Base-by-base conservation (phyloP, 2,113 vertebrate genomes). In the Myocastor coypus region DNA sequence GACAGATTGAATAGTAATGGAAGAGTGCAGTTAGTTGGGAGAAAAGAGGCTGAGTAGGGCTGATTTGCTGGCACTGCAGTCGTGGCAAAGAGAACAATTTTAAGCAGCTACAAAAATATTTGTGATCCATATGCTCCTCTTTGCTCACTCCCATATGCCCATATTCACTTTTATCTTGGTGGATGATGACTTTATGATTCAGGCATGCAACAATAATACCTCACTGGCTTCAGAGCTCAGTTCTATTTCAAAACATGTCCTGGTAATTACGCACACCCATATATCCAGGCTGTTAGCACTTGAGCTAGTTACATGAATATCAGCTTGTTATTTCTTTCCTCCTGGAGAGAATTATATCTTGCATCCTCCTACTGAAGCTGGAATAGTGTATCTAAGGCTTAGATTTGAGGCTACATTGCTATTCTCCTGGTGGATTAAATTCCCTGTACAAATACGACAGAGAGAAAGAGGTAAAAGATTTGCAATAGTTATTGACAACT, bases 101-200 rank as follows among this genome's bases (percentile, higher is more conserved):
- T 88, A 97, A 97, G 86, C 66, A 40, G 87, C 96, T 96, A 97
- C 89, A 98, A 97, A 98, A 97, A 98, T 97, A 98, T 97, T 97
- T 97, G 93, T 96, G 87, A 96, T 97, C 96, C 97, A 96, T 97
- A 97, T 98, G 96, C 92, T 94, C 91, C 69, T 95, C 83, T 83
- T 88, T 95, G 92, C 93, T 96, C 94, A 63, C 84, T 69, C 96
- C 95, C 97, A 97, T 97, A 96, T 97, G 97, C 88, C 93, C 92
- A 69, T 91, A 87, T 90, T 84, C 96, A 32, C 93, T 92, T 97
- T 91, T 97, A 92, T 95, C 91, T 89, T 40, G 63, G 93, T 91
- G 46, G 96, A 97, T 95, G 97, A 90, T 96, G 95, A 95, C 92
- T 97, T 95, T 95, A 96, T 97, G 97, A 97, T 97, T 97, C 97